Conservation (phyloP, 2,888 invertebrate species). For the Drosophila infuscata region DNA sequence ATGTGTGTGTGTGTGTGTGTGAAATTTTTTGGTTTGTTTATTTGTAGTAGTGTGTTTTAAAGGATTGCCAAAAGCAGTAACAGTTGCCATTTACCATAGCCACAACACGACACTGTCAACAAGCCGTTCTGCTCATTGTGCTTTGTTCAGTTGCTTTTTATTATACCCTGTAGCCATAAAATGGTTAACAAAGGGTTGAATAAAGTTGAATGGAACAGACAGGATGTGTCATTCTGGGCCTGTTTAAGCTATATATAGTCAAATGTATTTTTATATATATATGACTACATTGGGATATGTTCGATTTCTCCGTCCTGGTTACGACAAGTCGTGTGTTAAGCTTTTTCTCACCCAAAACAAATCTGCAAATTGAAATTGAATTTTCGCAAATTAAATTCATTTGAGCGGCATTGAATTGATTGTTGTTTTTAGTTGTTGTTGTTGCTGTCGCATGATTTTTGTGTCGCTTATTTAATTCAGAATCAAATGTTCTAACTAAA, state of each 20-base stretch:
- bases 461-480: conserved; percentile 28
- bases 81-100: conserved; percentile 56
- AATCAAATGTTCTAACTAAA: conserved; percentile 28
- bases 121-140: conserved; percentile 30
- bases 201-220: background rate
- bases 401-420: conserved; percentile 59
- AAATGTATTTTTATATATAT: background rate
- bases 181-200: conserved; percentile 7
- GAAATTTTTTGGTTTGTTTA: conserved; percentile 33
- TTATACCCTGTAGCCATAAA: conserved; percentile 27
- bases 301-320: background rate
- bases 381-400: conserved; percentile 71
- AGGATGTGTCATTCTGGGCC: background rate
- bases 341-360: conserved; percentile 5
- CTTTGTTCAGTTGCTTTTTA: conserved; percentile 24
- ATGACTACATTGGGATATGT: background rate
- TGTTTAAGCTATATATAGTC: background rate
- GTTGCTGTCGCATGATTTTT: conserved; percentile 24
- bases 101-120: conserved; percentile 54
- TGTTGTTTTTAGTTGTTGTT: conserved; percentile 36
- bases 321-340: background rate
- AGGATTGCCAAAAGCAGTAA: conserved; percentile 52
- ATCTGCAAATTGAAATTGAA: conserved; percentile 70
- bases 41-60: conserved; percentile 41
- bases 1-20: background rate